phyloP scores from a whole-genome alignment of 1,140 invertebrate species.

The Anastrepha obliqua region DNA sequence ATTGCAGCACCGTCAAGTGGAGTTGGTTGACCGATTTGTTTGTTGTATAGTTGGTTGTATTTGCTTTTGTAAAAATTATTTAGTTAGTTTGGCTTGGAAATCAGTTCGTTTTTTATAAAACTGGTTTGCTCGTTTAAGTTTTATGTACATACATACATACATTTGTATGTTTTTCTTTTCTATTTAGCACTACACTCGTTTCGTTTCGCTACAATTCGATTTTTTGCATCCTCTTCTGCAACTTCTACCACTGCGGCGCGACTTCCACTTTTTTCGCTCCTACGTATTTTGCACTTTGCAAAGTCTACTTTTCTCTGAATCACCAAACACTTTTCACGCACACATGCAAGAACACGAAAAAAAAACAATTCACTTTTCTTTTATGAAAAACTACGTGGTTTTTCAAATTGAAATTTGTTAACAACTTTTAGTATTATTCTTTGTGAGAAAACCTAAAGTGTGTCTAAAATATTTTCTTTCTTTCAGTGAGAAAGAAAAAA shows the following conservation, averaged over 20 bases:
- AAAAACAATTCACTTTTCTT: constrained; percentile 33
- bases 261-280: constrained; percentile 20
- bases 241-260: constrained; percentile 42
- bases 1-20: constrained; percentile 7
- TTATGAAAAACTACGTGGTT: constrained; percentile 30
- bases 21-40: constrained; percentile 30
- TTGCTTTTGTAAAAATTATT: constrained; percentile 32
- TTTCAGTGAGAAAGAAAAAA: constrained; percentile 31
- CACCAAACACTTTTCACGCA: not conserved
- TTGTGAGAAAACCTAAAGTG: not conserved
- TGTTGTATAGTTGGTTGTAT: not conserved
- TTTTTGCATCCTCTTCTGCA: constrained; percentile 47
- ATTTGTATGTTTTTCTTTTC: not conserved
- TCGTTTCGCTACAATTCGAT: constrained; percentile 45
- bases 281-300: constrained; percentile 31
- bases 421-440: not conserved
- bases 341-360: not conserved
- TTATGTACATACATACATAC: not conserved
- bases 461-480: constrained; percentile 51
- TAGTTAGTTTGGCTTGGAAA: constrained; percentile 14
- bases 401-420: constrained; percentile 39
- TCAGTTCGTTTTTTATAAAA: constrained; percentile 15
- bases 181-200: constrained; percentile 28
- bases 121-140: not conserved
- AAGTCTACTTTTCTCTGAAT: constrained; percentile 39